A percentile compares a stretch with the other conserved stretches of the same genome.
Conservation (phyloP, 2,797 vertebrate species). For the Poeciliopsis gracilis region DNA sequence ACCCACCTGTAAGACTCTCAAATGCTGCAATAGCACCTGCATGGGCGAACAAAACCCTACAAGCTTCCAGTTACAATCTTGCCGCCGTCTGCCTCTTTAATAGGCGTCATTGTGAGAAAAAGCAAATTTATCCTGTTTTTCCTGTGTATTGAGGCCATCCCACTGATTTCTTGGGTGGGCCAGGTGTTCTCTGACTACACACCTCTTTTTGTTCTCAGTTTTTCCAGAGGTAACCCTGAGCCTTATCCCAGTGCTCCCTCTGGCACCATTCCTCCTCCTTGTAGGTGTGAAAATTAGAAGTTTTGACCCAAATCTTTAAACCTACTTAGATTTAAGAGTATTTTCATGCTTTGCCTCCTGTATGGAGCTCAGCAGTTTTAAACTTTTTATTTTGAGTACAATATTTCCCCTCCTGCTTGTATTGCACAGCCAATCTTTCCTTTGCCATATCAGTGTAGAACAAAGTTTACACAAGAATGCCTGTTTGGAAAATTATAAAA, state of each 20-base stretch:
- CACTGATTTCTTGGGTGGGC: slow-evolving; percentile 56
- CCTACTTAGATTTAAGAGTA: slow-evolving; percentile 31
- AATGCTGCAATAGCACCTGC: slow-evolving; percentile 62
- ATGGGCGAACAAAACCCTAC: slow-evolving; percentile 60
- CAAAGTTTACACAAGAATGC: slow-evolving; percentile 6
- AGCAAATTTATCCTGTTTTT: slow-evolving; percentile 57
- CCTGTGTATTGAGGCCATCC: slow-evolving; percentile 31
- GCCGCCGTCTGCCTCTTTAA: slow-evolving; percentile 47
- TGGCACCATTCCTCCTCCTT: slow-evolving; percentile 14
- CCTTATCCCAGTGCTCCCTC: slow-evolving; percentile 14
- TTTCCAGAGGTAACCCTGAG: slow-evolving; percentile 4
- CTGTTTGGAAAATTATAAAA: not conserved
- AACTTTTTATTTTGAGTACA: slow-evolving; percentile 33
- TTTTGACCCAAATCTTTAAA: slow-evolving; percentile 27
- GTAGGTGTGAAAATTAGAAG: slow-evolving; percentile 28
- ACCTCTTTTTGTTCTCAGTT: slow-evolving; percentile 25
- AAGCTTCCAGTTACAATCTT: slow-evolving; percentile 64
- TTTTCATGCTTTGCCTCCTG: slow-evolving; percentile 27
- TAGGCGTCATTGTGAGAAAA: slow-evolving; percentile 40
- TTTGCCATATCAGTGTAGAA: slow-evolving; percentile 35
- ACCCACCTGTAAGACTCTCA: slow-evolving; percentile 65
- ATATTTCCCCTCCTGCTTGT: slow-evolving; percentile 12
- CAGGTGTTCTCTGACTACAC: slow-evolving; percentile 28
- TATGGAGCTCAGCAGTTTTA: not conserved
- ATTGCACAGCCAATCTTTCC: slow-evolving; percentile 18